Evolutionary conservation across 2,888 invertebrate species (phyloP).

Genomic region (Noctua pronuba): DNA sequence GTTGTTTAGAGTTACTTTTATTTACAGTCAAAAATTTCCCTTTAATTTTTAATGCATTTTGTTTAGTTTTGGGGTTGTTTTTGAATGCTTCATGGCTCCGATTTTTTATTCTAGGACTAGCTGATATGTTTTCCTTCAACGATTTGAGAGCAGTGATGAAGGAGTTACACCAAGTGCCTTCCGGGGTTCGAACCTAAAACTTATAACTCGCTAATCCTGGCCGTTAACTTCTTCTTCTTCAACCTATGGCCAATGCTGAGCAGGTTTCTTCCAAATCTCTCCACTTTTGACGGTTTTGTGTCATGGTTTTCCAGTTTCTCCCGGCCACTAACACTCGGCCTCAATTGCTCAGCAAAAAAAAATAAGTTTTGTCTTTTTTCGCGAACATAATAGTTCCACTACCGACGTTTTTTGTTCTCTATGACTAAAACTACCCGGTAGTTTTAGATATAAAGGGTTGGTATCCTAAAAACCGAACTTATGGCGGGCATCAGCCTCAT

Average conservation of each 20-base stretch:
- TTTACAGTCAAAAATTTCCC: background rate
- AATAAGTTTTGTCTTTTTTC: slow-evolving; percentile 14
- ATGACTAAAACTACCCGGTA: background rate
- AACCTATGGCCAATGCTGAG: background rate
- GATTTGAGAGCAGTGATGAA: background rate
- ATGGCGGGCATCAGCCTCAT: slow-evolving; percentile 74
- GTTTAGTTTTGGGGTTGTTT: background rate
- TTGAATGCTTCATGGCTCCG: background rate
- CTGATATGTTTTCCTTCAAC: background rate
- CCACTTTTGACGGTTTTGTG: background rate
- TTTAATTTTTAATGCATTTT: background rate
- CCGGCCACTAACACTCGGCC: background rate
- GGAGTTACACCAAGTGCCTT: background rate
- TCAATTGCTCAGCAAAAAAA: slow-evolving; percentile 6
- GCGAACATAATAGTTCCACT: slow-evolving; percentile 6
- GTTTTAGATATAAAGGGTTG: slow-evolving; percentile 22
- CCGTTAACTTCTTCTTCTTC: background rate
- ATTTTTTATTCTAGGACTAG: background rate
- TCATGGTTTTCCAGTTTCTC: background rate
- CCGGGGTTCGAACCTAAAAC: background rate
- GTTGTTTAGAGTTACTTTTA: background rate
- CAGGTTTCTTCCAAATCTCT: background rate
- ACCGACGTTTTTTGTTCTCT: background rate
- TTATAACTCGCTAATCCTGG: background rate
- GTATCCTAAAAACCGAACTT: slow-evolving; percentile 44